A percentile compares a stretch with the other conserved stretches of the same genome.
phyloP scores from a whole-genome alignment of 2,888 invertebrate species.

The Erebia epiphron region DNA sequence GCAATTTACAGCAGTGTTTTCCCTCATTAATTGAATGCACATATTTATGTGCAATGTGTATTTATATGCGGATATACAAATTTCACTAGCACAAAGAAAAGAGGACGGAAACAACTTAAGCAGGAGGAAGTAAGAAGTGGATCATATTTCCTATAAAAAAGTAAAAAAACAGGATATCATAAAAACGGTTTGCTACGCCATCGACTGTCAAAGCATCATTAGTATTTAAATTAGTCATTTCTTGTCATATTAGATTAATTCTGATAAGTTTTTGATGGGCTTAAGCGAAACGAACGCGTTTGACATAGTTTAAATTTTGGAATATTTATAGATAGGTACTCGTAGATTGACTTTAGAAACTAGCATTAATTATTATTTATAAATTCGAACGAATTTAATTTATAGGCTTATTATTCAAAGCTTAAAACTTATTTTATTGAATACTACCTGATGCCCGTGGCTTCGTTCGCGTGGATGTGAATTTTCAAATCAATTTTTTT shows the following conservation, averaged over 20 bases:
- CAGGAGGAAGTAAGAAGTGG: constrained; percentile 43
- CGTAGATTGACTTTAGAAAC: background rate
- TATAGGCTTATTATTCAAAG: background rate
- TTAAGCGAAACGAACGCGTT: background rate
- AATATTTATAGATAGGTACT: background rate
- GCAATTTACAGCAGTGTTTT: background rate
- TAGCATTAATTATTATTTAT: constrained; percentile 3
- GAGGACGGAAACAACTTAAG: constrained; percentile 35
- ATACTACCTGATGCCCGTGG: background rate
- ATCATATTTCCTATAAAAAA: constrained; percentile 40
- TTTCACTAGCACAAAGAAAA: constrained; percentile 33
- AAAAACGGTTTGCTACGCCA: constrained; percentile 29
- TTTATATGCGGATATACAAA: constrained; percentile 26
- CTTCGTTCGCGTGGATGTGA: no score
- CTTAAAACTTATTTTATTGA: background rate
- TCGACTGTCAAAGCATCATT: constrained; percentile 32
- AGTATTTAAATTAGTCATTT: constrained; percentile 13
- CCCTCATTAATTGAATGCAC: background rate
- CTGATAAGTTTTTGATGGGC: background rate
- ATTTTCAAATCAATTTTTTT: no score
- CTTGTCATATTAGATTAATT: background rate
- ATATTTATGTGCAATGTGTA: no score
- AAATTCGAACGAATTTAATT: background rate
- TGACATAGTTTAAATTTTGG: background rate
- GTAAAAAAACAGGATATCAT: constrained; percentile 37